Evolutionary conservation across 2,888 invertebrate genomes (phyloP).

Genomic region (Campoletis raptor): DNA sequence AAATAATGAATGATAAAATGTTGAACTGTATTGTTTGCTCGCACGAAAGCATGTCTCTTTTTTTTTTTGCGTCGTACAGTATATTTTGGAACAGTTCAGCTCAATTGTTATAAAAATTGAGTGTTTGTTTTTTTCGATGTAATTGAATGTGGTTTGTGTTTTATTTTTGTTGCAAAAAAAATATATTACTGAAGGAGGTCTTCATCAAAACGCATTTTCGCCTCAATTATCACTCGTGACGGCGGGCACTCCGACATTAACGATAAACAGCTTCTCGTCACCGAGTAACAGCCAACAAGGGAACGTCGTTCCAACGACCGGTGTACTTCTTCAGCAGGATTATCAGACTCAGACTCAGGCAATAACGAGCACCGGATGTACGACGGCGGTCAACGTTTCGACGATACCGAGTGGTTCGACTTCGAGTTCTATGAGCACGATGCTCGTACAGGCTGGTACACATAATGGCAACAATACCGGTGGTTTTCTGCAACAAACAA

Average conservation of each 20-base stretch:
- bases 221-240: slow-evolving; percentile 82
- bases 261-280: slow-evolving; percentile 81
- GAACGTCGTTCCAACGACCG: slow-evolving; percentile 78
- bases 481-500: slow-evolving; percentile 72
- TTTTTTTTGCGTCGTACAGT: slow-evolving; percentile 27
- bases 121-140: not conserved
- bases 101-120: not conserved
- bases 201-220: slow-evolving; percentile 81
- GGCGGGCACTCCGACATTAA: slow-evolving; percentile 78
- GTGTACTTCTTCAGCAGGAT: slow-evolving; percentile 83
- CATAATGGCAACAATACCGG: slow-evolving; percentile 73
- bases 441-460: slow-evolving; percentile 77
- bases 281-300: slow-evolving; percentile 76
- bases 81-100: not conserved
- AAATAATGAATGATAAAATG: not conserved
- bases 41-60: slow-evolving; percentile 43
- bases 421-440: slow-evolving; percentile 75
- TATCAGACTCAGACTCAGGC: slow-evolving; percentile 85
- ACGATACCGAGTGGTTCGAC: slow-evolving; percentile 78
- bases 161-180: slow-evolving; percentile 31
- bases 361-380: slow-evolving; percentile 85
- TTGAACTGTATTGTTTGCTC: slow-evolving; percentile 1
- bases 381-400: slow-evolving; percentile 81
- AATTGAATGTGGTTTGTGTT: slow-evolving; percentile 17
- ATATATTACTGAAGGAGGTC: slow-evolving; percentile 73